phyloP scores from a whole-genome alignment of 2,797 vertebrate genomes.

The Esox lucius region DNA sequence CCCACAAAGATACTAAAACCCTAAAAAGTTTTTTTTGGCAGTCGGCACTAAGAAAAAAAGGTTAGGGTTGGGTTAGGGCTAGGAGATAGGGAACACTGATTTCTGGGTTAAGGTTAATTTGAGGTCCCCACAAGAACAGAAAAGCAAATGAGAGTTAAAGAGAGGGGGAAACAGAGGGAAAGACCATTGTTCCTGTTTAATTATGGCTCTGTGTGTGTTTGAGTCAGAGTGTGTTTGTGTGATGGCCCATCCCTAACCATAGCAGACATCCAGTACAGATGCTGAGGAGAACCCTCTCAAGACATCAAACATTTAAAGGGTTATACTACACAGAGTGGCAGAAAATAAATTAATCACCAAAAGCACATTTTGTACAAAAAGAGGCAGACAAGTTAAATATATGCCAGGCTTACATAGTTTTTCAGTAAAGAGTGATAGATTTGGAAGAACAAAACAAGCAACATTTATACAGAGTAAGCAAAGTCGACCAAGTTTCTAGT shows the following conservation, averaged over 20 bases:
- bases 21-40: too few relatives aligned
- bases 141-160: too few relatives aligned
- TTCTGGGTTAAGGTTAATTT: too few relatives aligned
- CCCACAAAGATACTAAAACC: too few relatives aligned
- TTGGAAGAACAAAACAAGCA: not conserved
- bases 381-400: conserved; percentile 16
- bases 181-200: not conserved
- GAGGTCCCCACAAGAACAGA: too few relatives aligned
- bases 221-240: conserved; percentile 8
- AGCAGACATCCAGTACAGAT: conserved; percentile 41
- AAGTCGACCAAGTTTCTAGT: not conserved
- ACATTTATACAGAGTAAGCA: not conserved
- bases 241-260: conserved; percentile 33
- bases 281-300: conserved; percentile 38
- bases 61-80: too few relatives aligned
- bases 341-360: conserved; percentile 13
- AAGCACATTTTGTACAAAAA: conserved; percentile 19
- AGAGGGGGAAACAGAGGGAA: too few relatives aligned
- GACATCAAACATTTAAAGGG: conserved; percentile 67
- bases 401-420: not conserved
- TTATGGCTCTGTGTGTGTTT: conserved; percentile 1
- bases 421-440: not conserved
- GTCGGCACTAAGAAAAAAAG: too few relatives aligned
- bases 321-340: conserved; percentile 15
- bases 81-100: too few relatives aligned